Base-by-base conservation (phyloP, 2,113 vertebrate species). In the Pseudorectes ferrugineus region DNA sequence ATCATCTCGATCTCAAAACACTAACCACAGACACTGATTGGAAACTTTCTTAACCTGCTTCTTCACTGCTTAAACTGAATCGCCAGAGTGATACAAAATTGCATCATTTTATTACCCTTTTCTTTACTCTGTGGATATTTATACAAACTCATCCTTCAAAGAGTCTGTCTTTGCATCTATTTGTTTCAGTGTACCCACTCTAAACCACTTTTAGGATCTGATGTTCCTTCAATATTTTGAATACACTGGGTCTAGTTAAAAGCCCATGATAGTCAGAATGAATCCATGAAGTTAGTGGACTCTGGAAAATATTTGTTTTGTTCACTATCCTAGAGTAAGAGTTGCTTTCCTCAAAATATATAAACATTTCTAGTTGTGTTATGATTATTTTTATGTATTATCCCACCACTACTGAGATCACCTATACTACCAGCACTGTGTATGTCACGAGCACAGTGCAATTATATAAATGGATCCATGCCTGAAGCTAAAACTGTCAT, bases 51-150 rank as follows among this genome's bases (percentile, higher is more conserved):
- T 45, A 49, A 22, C 3, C 43, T 76, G 10, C 19, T 59, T 83
- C 10, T 83, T 88, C n/a, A 33, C 26, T 46, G 19, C 11, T 85
- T 72, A 29, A 85, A 57, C 8, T 40, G 36, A 72, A 75, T 46
- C 48, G 3, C 8, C n/a, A 88, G 36, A 46, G 18, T 36, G 29
- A 59, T 54, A 71, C 3, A 45, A 68, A 74, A 63, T 26, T 24
- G 4, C 4, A 42, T 36, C 0, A 0, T 16, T 66, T 82, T 52
- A 28, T 40, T 80, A 36, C 4, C 9, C 0, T 2, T n/a, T 4
- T 54, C 46, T 82, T 72, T 11, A 38, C 10, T 77, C 33, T 43
- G 14, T 66, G 31, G 49, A 23, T 66, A 48, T 59, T 92, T 71
- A 58, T 31, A 61, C 9, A 89, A 68, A 81, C 10, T 75, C 38